Base-by-base conservation (phyloP, 2,888 invertebrate species). In the Drosophila rubida region DNA sequence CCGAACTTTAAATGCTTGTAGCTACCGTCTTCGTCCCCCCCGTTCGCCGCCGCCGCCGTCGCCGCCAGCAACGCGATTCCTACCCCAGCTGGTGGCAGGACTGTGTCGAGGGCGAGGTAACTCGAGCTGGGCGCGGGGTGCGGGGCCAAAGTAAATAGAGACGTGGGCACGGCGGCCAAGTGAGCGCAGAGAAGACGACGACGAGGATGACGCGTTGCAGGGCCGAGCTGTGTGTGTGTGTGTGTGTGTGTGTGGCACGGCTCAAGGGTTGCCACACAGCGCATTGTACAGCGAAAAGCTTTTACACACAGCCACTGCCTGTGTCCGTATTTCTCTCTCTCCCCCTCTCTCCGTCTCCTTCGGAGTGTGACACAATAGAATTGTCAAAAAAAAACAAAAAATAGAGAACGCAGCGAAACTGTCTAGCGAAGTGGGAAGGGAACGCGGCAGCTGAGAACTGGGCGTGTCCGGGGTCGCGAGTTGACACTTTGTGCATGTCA, bases 401-500 rank as follows among this genome's bases (percentile, higher is more conserved):
- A n/a, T n/a, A 32, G 39, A 30, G 19, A 39, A 57, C 14, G 25
- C 14, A 19, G 4, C 35, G 14, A 16, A 39, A 45, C 9, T 14
- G 13, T n/a, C 19, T 19, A 19, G 8, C 9, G 22, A n/a, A 16
- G 13, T 16, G 27, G 0, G 11, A 6, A 11, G 19, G 13, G 9
- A 9, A 19, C 13, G 27, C 16, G 61, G 19, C 61, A 37, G 11
- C 32, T 32, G 32, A 19, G 22, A 59, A 57, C 62, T 75, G 73
- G 73, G 73, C 59, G 73, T 65, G 16, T 39, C 30, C 32, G 67
- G 69, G 69, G 44, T 60, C 53, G 53, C 77, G 44, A 39, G 78
- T 73, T 83, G 80, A 80, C 78, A 79, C 64, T 83, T 69, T 72
- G 64, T 79, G 69, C 80, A 81, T 82, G 82, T 80, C 80, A 69